Evolutionary conservation across 2,797 vertebrate species (phyloP).

Genomic region (Petrocephalus sullivani): DNA sequence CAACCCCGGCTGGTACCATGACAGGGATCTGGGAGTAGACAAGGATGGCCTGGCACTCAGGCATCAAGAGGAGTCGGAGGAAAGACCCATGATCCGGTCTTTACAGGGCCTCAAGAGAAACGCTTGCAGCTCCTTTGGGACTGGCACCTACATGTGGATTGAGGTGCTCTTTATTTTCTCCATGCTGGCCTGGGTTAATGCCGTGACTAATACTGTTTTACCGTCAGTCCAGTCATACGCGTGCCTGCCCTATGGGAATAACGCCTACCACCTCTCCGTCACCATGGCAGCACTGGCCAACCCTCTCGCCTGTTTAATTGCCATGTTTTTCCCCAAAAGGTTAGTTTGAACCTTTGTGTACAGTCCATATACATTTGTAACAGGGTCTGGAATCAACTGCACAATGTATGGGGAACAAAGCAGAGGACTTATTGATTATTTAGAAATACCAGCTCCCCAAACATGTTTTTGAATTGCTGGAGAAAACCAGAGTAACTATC

Average conservation of each 20-base stretch:
- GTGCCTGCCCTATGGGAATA: constrained; percentile 69
- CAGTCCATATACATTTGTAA: background rate
- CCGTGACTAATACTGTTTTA: constrained; percentile 69
- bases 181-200: constrained; percentile 65
- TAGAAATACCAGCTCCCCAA: background rate
- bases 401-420: background rate
- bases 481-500: background rate
- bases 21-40: constrained; percentile 28
- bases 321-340: constrained; percentile 67
- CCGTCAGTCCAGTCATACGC: constrained; percentile 72
- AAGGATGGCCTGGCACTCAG: constrained; percentile 51
- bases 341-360: constrained; percentile 37
- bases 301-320: constrained; percentile 70
- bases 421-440: background rate
- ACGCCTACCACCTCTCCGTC: constrained; percentile 69
- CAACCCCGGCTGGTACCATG: constrained; percentile 46
- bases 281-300: constrained; percentile 67
- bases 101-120: constrained; percentile 29
- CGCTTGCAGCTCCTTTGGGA: constrained; percentile 52
- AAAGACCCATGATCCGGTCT: constrained; percentile 62
- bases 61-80: constrained; percentile 46
- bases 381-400: background rate
- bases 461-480: background rate
- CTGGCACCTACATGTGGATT: constrained; percentile 48
- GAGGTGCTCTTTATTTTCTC: constrained; percentile 66